Conservation (phyloP, 2,797 vertebrate genomes). For the Characodon lateralis region DNA sequence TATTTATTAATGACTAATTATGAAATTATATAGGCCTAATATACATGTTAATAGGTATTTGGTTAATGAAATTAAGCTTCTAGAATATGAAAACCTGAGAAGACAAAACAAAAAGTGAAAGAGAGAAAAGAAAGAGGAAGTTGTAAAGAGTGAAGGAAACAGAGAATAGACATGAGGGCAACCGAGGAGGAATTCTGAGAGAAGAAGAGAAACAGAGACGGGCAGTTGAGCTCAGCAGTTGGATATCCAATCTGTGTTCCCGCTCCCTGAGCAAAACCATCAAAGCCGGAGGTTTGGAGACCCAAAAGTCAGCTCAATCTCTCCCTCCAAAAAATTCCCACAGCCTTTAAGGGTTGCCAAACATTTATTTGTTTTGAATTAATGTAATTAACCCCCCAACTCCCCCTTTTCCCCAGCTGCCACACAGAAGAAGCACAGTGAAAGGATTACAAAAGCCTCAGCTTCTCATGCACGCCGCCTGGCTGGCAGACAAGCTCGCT, state of each 20-base stretch:
- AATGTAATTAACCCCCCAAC: slow-evolving; percentile 74
- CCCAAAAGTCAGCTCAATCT: slow-evolving; percentile 68
- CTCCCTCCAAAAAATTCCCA: slow-evolving; percentile 57
- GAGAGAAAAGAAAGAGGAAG: slow-evolving; percentile 18
- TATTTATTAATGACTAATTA: not conserved
- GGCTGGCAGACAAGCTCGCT: slow-evolving; percentile 32
- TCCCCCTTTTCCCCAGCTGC: slow-evolving; percentile 50
- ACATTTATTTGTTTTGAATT: slow-evolving; percentile 81
- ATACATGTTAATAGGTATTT: not conserved
- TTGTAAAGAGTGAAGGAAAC: slow-evolving; percentile 3
- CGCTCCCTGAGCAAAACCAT: slow-evolving; percentile 69
- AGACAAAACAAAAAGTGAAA: slow-evolving; percentile 13
- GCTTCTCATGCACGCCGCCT: slow-evolving; percentile 37
- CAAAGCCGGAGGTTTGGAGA: slow-evolving; percentile 75
- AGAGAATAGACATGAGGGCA: not conserved
- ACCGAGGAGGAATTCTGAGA: slow-evolving; percentile 16
- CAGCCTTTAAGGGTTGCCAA: slow-evolving; percentile 75
- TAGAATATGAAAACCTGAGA: not conserved
- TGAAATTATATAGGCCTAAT: not conserved
- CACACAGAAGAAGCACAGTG: slow-evolving; percentile 59
- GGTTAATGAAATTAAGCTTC: not conserved
- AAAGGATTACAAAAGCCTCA: slow-evolving; percentile 62
- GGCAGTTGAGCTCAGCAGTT: slow-evolving; percentile 50
- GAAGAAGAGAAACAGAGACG: slow-evolving; percentile 22
- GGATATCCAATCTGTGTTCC: slow-evolving; percentile 62